A percentile compares a stretch with the other conserved stretches of the same genome.
Conservation (phyloP, 2,797 vertebrate species). For the Xenentodon cancila region DNA sequence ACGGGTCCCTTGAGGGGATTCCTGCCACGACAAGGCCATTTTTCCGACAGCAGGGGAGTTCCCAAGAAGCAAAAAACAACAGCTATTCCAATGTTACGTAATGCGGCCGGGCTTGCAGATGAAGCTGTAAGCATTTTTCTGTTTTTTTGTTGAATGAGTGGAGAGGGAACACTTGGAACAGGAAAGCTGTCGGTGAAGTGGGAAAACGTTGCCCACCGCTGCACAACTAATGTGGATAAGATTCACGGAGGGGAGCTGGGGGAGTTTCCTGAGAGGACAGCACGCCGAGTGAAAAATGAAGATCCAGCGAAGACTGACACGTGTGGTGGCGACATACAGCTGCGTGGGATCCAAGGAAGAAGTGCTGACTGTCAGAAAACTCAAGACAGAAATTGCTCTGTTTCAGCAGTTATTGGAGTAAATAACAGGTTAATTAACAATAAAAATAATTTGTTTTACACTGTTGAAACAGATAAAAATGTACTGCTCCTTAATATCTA, state of each 20-base stretch:
- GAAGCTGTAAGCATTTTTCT: constrained; percentile 36
- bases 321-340: no score
- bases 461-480: no score
- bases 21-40: constrained; percentile 27
- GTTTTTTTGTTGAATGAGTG: constrained; percentile 22
- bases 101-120: constrained; percentile 13
- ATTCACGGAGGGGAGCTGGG: no score
- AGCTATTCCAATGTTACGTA: constrained; percentile 45
- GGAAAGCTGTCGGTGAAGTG: constrained; percentile 40
- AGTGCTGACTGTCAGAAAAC: no score
- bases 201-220: constrained; percentile 6
- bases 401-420: no score
- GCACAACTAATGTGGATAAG: constrained; percentile 19
- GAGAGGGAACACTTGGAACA: constrained; percentile 32
- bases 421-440: no score
- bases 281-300: no score
- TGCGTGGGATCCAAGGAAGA: no score
- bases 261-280: no score
- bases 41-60: constrained; percentile 34
- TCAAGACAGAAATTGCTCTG: no score
- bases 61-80: constrained; percentile 37
- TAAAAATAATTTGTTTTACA: no score
- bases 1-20: constrained; percentile 34
- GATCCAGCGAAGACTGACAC: no score
- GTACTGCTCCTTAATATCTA: background rate